Conservation (phyloP, 2,113 vertebrate species). For the Speoplatyrhinus poulsoni region DNA sequence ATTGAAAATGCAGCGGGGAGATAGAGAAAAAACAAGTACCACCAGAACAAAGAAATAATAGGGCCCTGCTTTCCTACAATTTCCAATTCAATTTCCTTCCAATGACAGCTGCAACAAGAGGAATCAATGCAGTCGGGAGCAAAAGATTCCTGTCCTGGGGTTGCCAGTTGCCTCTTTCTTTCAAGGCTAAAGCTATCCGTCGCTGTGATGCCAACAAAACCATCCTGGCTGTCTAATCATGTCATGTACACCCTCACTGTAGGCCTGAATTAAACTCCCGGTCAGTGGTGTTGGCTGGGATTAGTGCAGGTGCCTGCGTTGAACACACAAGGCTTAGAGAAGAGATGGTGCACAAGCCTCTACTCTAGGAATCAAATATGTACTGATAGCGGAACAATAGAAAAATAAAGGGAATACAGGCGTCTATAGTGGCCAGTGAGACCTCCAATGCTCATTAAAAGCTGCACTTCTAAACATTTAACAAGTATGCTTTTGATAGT, state of each 20-base stretch:
- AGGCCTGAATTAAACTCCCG: slow-evolving; percentile 68
- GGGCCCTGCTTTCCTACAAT: slow-evolving; percentile 65
- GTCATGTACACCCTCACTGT: slow-evolving; percentile 45
- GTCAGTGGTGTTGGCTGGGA: slow-evolving; percentile 67
- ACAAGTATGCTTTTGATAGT: not conserved
- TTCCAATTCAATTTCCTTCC: slow-evolving; percentile 77
- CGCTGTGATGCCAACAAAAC: slow-evolving; percentile 62
- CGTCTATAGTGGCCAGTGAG: not conserved
- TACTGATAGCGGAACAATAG: slow-evolving; percentile 11
- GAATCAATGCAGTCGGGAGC: slow-evolving; percentile 71
- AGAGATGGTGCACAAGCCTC: slow-evolving; percentile 36
- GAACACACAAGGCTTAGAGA: slow-evolving; percentile 37
- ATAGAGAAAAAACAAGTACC: slow-evolving; percentile 35
- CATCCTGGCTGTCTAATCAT: slow-evolving; percentile 54
- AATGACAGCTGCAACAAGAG: slow-evolving; percentile 71
- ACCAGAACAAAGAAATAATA: slow-evolving; percentile 70
- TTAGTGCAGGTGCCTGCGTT: slow-evolving; percentile 60
- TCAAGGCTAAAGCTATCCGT: slow-evolving; percentile 61
- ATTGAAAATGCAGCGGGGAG: slow-evolving; percentile 43
- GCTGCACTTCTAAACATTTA: too few relatives aligned
- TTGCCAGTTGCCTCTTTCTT: slow-evolving; percentile 38
- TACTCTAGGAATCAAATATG: slow-evolving; percentile 36
- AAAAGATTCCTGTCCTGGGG: slow-evolving; percentile 53
- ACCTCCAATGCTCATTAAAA: too few relatives aligned
- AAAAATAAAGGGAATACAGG: not conserved